phyloP scores from a whole-genome alignment of 2,888 invertebrate genomes.

The Galeruca laticollis region DNA sequence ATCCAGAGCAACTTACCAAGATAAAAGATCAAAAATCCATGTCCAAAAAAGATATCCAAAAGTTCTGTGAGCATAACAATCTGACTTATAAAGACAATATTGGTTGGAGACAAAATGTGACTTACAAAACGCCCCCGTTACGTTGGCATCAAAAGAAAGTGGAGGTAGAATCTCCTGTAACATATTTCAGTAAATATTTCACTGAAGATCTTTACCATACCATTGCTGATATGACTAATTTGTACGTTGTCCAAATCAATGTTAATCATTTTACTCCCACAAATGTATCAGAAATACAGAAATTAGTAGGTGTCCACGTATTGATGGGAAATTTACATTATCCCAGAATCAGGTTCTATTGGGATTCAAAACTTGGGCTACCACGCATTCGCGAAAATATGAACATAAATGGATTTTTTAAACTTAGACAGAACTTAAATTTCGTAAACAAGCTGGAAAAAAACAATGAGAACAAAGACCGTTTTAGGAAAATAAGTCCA shows the following conservation, averaged over 20 bases:
- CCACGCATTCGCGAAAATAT: neutral
- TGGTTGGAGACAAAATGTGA: no score
- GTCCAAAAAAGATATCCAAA: no score
- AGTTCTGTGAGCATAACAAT: no score
- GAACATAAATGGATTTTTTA: neutral
- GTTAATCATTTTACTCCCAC: slow-evolving; percentile 4
- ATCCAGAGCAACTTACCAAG: no score
- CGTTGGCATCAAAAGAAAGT: neutral
- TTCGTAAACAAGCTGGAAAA: no score
- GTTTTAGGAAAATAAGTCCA: no score
- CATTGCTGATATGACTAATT: neutral
- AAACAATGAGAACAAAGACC: no score
- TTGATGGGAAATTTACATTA: slow-evolving; percentile 11
- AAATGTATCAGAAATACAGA: slow-evolving; percentile 8
- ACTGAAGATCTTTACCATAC: neutral
- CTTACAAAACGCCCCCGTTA: neutral
- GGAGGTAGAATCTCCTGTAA: neutral
- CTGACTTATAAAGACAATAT: no score
- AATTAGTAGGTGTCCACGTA: slow-evolving; percentile 4
- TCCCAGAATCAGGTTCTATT: slow-evolving; percentile 6
- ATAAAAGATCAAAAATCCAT: no score
- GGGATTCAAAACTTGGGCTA: slow-evolving; percentile 11
- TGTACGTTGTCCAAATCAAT: slow-evolving; percentile 1
- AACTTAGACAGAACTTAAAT: neutral
- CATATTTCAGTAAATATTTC: no score